Evolutionary conservation across 2,113 vertebrate species (phyloP).

Genomic region (Hystrix brachyura): DNA sequence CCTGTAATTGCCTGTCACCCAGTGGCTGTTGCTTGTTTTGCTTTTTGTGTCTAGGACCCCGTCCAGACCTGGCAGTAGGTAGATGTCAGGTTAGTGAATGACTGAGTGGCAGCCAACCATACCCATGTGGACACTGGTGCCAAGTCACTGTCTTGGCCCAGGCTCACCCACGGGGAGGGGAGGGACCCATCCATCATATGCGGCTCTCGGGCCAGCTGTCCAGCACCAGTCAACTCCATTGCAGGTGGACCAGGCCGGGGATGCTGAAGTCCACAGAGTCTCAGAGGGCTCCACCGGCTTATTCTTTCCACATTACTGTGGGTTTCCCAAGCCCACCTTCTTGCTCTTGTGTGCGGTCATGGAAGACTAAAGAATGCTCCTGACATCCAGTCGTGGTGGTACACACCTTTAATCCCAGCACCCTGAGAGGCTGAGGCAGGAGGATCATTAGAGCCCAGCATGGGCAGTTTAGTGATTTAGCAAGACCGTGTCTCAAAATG

Average conservation of each 20-base stretch:
- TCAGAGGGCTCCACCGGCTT: neutral
- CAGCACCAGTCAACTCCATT: fast-evolving
- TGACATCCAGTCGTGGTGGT: too few relatives aligned
- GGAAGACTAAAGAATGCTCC: neutral
- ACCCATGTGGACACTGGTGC: neutral
- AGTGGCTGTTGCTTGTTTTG: neutral
- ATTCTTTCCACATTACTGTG: neutral
- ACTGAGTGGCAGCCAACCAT: neutral
- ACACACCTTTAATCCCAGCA: neutral
- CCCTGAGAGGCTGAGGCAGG: neutral
- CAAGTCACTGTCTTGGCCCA: neutral
- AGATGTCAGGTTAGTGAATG: neutral
- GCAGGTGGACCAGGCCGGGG: fast-evolving
- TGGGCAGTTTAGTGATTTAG: neutral
- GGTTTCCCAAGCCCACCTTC: neutral
- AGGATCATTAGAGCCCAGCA: neutral
- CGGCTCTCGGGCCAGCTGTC: neutral
- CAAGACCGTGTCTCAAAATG: neutral
- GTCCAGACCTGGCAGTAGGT: neutral
- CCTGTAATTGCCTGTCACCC: neutral
- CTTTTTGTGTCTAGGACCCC: neutral
- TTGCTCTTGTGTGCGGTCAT: neutral
- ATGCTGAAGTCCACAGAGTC: neutral
- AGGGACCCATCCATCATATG: fast-evolving
- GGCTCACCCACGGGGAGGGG: neutral